Base-by-base conservation (phyloP, 2,888 invertebrate species). In the Chrysina gloriosa region DNA sequence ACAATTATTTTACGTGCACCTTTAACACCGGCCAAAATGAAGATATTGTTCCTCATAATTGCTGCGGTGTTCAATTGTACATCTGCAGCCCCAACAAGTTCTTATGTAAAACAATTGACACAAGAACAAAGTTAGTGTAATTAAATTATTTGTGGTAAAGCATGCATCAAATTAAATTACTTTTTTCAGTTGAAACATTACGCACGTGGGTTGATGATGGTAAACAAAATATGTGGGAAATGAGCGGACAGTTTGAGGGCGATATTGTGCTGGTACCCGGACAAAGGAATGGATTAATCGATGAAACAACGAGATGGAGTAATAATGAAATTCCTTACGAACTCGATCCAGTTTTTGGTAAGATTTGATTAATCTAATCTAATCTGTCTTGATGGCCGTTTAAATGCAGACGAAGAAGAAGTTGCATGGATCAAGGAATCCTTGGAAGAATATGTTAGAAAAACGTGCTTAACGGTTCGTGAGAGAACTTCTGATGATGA, bases 181-280 rank as follows among this genome's bases (percentile, higher is more conserved):
- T 25, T n/a, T 0, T 25, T 50, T 27, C 34, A 71, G 71, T 48
- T 2, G 45, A 63, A 52, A 61, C 58, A 6, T 36, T 71, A n/a
- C 23, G 27, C n/a, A 25, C 27, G 7, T 71, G 69, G 69, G 70
- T 65, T 1, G 71, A 72, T 42, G 63, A 42, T 19, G 71, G 70
- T 42, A 64, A 67, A 19, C 69, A 72, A 54, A 69, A 72, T 29
- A 67, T 72, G 16, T 72, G 72, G 72, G 67, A 70, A 58, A 29
- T 71, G 19, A 72, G 72, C 64, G 72, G 72, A 3, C 71, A 71
- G 14, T 69, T 65, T 67, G 69, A 72, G 56, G 72, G 72, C 9
- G 72, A 72, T 48, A 72, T 72, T 25, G 52, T 72, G 9, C 25
- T 72, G 19, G 16, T 11, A 27, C 45, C 61, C 1, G 50, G 34